Evolutionary conservation across 2,113 vertebrate genomes (phyloP).

Genomic region (Phaethornis superciliosus): DNA sequence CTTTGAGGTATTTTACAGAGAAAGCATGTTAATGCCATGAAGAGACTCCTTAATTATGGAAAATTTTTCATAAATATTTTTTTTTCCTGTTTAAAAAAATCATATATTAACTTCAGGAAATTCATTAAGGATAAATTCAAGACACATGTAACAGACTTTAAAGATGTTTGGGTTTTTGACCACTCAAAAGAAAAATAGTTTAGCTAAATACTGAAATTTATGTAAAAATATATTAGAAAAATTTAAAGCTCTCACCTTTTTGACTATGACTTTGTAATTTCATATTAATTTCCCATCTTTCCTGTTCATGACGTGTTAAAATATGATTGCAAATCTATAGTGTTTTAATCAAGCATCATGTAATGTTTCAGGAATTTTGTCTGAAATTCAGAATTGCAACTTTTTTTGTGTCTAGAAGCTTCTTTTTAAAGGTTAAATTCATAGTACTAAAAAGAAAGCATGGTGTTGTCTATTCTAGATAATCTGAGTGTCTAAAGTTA

Average conservation of each 20-base stretch:
- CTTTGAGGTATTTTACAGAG: neutral
- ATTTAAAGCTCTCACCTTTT: neutral
- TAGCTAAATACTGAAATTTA: neutral
- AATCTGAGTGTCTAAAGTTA: neutral
- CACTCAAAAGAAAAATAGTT: neutral
- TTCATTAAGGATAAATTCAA: neutral
- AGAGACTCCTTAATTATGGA: neutral
- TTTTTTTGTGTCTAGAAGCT: neutral
- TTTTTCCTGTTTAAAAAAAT: neutral
- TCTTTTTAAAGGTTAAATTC: neutral
- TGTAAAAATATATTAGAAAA: neutral
- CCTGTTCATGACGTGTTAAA: neutral
- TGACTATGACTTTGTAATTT: neutral
- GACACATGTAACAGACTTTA: neutral
- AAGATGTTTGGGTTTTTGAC: neutral
- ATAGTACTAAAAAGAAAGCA: neutral
- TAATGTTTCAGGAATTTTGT: neutral
- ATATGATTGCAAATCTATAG: neutral
- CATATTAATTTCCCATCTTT: neutral
- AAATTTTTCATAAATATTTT: neutral
- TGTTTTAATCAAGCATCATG: neutral
- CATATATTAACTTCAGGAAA: neutral
- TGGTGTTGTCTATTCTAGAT: neutral
- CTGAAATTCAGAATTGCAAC: neutral
- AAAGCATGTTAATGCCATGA: neutral